Evolutionary conservation across 2,888 invertebrate genomes (phyloP), one percentile per base, ranked within the genome.

Genomic region (Aphidoletes aphidimyza): DNA sequence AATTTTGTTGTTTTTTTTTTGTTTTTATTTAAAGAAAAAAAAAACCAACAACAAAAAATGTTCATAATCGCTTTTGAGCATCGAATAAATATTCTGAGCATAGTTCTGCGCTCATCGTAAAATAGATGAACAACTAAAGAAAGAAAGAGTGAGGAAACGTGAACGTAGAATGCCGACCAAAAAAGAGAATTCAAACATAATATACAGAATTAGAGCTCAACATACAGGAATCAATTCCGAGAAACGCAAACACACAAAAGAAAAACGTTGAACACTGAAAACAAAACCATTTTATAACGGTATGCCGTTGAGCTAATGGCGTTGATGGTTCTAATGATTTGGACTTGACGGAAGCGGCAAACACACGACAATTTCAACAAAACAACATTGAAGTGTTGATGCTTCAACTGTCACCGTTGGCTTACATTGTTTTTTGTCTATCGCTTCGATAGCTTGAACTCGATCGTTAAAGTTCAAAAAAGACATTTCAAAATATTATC

Each of bases 311-410:
- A 19, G 47, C 17, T 47, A 19, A 47, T 47, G 47, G 47, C 34
- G 69, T 30, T 69, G 69, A 69, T 69, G 69, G 5, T 69, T 69
- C 34, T 69, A 69, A 69, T 69, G 69, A 69, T 69, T 5, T 11
- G n/a, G n/a, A 9, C 69, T 69, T 69, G 34, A 69, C 69, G 69
- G 69, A 69, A 69, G 69, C n/a, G n/a, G n/a, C 69, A 30, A 69
- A 17, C 69, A 30, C 69, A 30, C 69, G 69, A 2, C 34, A 30
- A 69, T 69, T 30, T 69, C 30, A 69, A 54, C 2, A n/a, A n/a
- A 3, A 26, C 54, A 54, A 54, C 14, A 26, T 26, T 2, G 2
- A 69, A 54, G 54, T 54, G 54, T 54, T 69, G 30, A 69, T 30
- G 30, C 26, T 69, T 34, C 11, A 30, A 69, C 69, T 69, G 69